These are phyloP conservation scores for Cacoxenus indagator DNA, from an alignment of 2,888 invertebrate species.

Conservation along the genomic window DNA sequence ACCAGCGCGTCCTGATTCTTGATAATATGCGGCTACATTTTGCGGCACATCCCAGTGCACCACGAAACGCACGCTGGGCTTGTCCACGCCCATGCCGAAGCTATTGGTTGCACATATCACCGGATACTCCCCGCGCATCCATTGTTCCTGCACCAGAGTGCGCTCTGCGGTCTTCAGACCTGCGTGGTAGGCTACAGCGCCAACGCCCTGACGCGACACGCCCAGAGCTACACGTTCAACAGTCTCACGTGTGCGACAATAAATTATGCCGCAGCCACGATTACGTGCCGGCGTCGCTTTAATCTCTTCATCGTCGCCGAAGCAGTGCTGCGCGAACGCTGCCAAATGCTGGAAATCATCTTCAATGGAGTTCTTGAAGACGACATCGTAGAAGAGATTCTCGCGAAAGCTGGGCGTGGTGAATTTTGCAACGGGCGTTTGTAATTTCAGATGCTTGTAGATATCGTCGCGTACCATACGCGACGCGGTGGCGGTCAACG, in stretches of 20 bases:
- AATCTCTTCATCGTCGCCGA: constrained; percentile 71
- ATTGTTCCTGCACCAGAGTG: constrained; percentile 86
- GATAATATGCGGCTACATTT: constrained; percentile 94
- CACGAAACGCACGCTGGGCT: constrained; percentile 94
- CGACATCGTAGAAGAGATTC: constrained; percentile 95
- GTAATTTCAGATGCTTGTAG: constrained; percentile 78
- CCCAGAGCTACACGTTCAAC: constrained; percentile 87
- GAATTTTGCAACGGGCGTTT: constrained; percentile 80
- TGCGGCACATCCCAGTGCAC: constrained; percentile 97
- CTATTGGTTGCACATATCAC: constrained; percentile 97
- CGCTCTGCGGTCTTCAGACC: constrained; percentile 83
- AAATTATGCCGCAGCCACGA: constrained; percentile 88
- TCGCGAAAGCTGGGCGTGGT: constrained; percentile 90
- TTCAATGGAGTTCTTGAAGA: constrained; percentile 86
- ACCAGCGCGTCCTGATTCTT: constrained; percentile 83
- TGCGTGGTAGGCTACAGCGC: constrained; percentile 90
- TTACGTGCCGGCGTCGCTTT: constrained; percentile 45
- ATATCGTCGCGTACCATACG: constrained; percentile 87
- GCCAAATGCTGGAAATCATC: constrained; percentile 86
- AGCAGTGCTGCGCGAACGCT: constrained; percentile 78
- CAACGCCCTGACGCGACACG: constrained; percentile 80
- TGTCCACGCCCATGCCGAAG: constrained; percentile 99
- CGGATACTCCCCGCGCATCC: constrained; percentile 90
- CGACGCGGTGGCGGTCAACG: constrained; percentile 95
- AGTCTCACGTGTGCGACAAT: constrained; percentile 93